Evolutionary conservation across 2,113 vertebrate genomes (phyloP).

Genomic region (Percopsis transmontana): DNA sequence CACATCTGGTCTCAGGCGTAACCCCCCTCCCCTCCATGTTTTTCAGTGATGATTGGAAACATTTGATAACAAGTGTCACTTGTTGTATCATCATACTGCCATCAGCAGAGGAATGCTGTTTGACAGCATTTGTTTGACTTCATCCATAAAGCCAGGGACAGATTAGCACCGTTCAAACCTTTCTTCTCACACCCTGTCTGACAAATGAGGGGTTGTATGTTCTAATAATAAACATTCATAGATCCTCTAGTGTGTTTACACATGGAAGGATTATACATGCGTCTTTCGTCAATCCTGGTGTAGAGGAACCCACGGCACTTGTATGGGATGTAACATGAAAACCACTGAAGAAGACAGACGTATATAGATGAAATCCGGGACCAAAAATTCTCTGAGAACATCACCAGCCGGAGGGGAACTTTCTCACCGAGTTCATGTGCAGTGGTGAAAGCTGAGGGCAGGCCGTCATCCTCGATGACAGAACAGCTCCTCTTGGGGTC

Average conservation of each 20-base stretch:
- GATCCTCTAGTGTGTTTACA: not conserved
- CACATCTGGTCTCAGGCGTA: slow-evolving; percentile 37
- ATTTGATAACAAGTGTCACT: slow-evolving; percentile 10
- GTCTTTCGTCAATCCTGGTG: not conserved
- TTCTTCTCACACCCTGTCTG: slow-evolving; percentile 1
- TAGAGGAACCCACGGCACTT: too few relatives aligned
- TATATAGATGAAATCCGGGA: not conserved
- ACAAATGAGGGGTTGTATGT: not conserved
- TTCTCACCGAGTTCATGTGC: slow-evolving; percentile 93
- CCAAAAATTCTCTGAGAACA: not conserved
- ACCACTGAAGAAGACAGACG: too few relatives aligned
- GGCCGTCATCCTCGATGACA: slow-evolving; percentile 93
- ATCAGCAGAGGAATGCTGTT: not conserved
- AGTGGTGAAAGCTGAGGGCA: slow-evolving; percentile 94
- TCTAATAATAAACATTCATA: not conserved
- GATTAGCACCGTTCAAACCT: not conserved
- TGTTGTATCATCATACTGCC: slow-evolving; percentile 12
- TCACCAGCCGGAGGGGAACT: not conserved
- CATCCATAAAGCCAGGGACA: not conserved
- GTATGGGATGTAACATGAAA: too few relatives aligned
- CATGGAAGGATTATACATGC: not conserved
- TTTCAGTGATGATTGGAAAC: slow-evolving; percentile 26
- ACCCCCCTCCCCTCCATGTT: slow-evolving; percentile 7
- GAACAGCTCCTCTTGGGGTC: slow-evolving; percentile 97
- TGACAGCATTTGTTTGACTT: not conserved